Base-by-base conservation (phyloP, 2,888 invertebrate genomes). In the Eupithecia vulgata region DNA sequence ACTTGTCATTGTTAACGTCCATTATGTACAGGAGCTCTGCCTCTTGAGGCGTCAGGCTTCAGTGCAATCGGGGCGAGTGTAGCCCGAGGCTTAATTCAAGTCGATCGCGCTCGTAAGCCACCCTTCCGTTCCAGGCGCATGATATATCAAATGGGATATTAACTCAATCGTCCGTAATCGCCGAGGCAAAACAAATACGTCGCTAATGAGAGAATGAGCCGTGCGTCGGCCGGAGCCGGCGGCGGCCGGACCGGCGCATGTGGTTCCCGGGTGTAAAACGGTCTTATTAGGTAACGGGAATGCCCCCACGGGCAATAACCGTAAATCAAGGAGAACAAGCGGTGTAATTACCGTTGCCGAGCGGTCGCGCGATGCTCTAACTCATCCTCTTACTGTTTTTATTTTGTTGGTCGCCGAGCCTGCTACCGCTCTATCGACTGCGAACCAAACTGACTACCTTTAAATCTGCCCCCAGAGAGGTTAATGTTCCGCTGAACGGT, bases 261-360 rank as follows among this genome's bases (percentile, higher is more conserved):
- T 92, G 91, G 91, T 91, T 86, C 90, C 87, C 90, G 90, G 88
- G 91, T 92, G 93, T 91, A 92, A 93, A 94, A 93, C 91, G 93
- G 90, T 93, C 94, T 94, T 94, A 94, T 94, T 94, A 94, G 92
- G 94, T 94, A 93, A 91, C 93, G 90, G 92, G 93, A 91, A 93
- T 93, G 88, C 92, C 94, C 93, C 92, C 91, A 90, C 91, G 92
- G 92, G 94, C 94, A 95, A 95, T 95, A 95, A 95, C 94, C 93
- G 93, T 95, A 94, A 95, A 93, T 93, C 94, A 95, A 91, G 91
- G 90, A 92, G 93, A 94, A 94, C 95, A 94, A 95, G 94, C 95
- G 93, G 92, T 92, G 94, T 95, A 95, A 95, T 95, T 95, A 95
- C 95, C 92, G 91, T 85, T 89, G 92, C 88, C 89, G 91, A 90